Conservation (phyloP, 2,113 vertebrate species). For the Prunella himalayana region DNA sequence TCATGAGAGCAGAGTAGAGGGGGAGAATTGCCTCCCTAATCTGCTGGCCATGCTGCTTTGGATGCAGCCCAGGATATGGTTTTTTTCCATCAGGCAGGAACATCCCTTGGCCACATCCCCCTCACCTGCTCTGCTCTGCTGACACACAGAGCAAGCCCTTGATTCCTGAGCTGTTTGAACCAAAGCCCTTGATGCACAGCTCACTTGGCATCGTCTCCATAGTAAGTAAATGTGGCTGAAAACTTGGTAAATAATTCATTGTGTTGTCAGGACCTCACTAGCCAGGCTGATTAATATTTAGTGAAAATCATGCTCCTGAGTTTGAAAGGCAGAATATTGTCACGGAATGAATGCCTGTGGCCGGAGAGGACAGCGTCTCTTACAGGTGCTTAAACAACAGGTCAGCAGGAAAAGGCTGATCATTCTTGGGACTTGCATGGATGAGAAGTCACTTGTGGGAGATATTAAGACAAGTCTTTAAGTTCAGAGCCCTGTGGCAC, state of each 20-base stretch:
- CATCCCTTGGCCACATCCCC: not conserved
- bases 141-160: not conserved
- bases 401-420: not conserved
- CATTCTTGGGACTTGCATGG: fast-evolving
- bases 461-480: not conserved
- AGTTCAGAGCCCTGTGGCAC: not conserved
- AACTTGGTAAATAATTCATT: not conserved
- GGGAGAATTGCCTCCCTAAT: not conserved
- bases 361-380: fast-evolving
- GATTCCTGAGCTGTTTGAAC: not conserved
- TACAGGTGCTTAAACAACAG: not conserved
- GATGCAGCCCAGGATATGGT: not conserved
- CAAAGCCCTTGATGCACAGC: not conserved
- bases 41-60: not conserved
- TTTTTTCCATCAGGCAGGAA: not conserved
- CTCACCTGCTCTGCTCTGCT: not conserved
- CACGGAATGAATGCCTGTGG: not conserved
- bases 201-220: not conserved
- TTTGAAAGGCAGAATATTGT: not conserved
- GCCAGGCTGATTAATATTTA: not conserved
- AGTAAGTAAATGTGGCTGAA: not conserved
- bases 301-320: not conserved
- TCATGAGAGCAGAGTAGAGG: not conserved
- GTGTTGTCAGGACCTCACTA: not conserved
- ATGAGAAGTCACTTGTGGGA: not conserved